A percentile compares a stretch with the other conserved stretches of the same genome.
phyloP scores from a whole-genome alignment of 2,113 vertebrate genomes.

The Podocnemis expansa region DNA sequence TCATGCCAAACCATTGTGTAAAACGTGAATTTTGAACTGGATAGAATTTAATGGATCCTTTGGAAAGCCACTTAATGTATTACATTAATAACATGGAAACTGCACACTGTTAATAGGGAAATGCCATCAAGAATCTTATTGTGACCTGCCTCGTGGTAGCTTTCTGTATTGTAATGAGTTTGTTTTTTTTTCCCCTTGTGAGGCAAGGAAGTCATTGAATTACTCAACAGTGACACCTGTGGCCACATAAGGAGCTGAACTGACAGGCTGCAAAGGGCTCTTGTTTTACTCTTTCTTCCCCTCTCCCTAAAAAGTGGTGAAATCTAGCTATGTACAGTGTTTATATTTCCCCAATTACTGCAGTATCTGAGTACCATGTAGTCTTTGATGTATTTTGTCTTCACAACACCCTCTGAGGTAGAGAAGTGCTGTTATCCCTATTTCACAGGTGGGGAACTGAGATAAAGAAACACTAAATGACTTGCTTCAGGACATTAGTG shows the following conservation, averaged over 20 bases:
- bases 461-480: background rate
- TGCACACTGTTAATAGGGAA: constrained; percentile 7
- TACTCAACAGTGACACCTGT: background rate
- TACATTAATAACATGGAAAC: background rate
- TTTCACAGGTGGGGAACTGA: background rate
- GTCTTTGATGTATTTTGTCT: background rate
- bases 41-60: constrained; percentile 46
- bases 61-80: background rate
- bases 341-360: background rate
- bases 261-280: background rate
- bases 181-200: background rate
- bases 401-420: background rate
- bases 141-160: background rate
- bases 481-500: accelerated
- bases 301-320: background rate
- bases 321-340: background rate
- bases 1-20: constrained; percentile 67
- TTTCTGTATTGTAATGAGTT: background rate
- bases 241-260: background rate
- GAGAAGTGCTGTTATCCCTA: background rate
- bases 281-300: background rate
- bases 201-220: constrained; percentile 3
- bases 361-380: background rate
- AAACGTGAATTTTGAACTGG: constrained; percentile 57
- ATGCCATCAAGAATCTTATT: background rate